Conservation (phyloP, 2,797 vertebrate genomes). For the Podargus strigoides region DNA sequence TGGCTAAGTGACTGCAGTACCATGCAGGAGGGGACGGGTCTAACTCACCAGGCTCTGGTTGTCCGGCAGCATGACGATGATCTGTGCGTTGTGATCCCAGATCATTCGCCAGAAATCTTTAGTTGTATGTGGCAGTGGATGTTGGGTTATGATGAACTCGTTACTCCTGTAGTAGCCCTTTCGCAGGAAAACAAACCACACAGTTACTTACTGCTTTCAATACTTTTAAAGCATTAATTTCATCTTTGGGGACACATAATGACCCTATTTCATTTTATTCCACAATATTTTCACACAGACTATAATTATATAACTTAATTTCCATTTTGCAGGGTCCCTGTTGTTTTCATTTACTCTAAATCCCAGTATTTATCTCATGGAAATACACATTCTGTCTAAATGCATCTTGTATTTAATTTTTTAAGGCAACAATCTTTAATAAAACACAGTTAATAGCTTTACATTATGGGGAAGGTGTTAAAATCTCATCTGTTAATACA, state of each 20-base stretch:
- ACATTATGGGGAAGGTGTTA: constrained; percentile 47
- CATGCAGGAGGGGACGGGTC: accelerated
- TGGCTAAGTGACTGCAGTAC: not conserved
- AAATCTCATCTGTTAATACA: constrained; percentile 48
- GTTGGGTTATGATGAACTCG: constrained; percentile 98
- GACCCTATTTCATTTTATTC: constrained; percentile 13
- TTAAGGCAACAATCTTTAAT: constrained; percentile 56
- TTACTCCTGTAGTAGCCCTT: constrained; percentile 98
- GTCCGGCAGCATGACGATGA: constrained; percentile 98
- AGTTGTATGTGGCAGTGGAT: constrained; percentile 96
- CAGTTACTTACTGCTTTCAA: not conserved
- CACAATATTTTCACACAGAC: constrained; percentile 16
- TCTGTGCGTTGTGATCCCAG: constrained; percentile 98
- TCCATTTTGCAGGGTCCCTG: constrained; percentile 28
- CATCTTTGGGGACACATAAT: constrained; percentile 17
- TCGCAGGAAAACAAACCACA: constrained; percentile 46
- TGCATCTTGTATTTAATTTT: constrained; percentile 47
- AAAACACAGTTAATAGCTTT: constrained; percentile 44
- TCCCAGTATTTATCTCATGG: constrained; percentile 44
- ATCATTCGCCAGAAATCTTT: constrained; percentile 99
- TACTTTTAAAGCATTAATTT: constrained; percentile 4
- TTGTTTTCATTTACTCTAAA: constrained; percentile 64
- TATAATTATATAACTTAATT: constrained; percentile 32
- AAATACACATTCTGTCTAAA: constrained; percentile 53
- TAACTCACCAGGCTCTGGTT: constrained; percentile 92